Percentiles rank a stretch among this genome's conserved stretches.
Evolutionary conservation across 2,113 vertebrate species (phyloP).

Genomic region (Atlantisia rogersi): DNA sequence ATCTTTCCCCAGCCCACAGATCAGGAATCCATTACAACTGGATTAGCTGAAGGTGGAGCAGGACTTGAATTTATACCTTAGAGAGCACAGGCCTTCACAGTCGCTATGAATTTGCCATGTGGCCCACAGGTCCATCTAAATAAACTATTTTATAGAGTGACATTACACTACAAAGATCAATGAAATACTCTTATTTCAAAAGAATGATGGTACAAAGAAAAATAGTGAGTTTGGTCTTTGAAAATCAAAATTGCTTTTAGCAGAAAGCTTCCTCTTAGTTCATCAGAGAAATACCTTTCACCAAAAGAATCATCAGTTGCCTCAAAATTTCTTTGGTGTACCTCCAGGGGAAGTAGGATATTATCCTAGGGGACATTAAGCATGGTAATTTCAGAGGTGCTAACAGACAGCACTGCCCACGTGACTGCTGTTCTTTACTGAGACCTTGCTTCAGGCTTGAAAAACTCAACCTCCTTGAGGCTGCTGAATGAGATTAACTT

Average conservation of each 20-base stretch:
- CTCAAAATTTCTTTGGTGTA: not conserved
- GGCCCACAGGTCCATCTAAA: not conserved
- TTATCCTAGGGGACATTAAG: not conserved
- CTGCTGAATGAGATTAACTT: not conserved
- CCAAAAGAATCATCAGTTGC: not conserved
- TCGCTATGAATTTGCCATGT: not conserved
- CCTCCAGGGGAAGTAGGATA: not conserved
- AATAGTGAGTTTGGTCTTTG: not conserved
- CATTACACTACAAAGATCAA: not conserved
- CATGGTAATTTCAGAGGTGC: not conserved
- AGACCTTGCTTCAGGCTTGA: not conserved
- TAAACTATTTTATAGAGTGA: not conserved
- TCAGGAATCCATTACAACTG: not conserved
- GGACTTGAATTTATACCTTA: not conserved
- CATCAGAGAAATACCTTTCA: not conserved
- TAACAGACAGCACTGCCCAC: not conserved
- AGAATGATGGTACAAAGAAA: not conserved
- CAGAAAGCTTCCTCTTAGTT: not conserved
- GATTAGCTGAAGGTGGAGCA: not conserved
- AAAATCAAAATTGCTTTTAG: not conserved
- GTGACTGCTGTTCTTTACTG: not conserved
- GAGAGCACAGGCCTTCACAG: not conserved
- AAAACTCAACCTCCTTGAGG: not conserved
- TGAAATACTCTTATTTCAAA: not conserved
- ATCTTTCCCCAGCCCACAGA: not conserved